These are phyloP conservation scores for Desmodus rotundus DNA, from an alignment of 2,113 vertebrate species.

Conservation along the genomic window DNA sequence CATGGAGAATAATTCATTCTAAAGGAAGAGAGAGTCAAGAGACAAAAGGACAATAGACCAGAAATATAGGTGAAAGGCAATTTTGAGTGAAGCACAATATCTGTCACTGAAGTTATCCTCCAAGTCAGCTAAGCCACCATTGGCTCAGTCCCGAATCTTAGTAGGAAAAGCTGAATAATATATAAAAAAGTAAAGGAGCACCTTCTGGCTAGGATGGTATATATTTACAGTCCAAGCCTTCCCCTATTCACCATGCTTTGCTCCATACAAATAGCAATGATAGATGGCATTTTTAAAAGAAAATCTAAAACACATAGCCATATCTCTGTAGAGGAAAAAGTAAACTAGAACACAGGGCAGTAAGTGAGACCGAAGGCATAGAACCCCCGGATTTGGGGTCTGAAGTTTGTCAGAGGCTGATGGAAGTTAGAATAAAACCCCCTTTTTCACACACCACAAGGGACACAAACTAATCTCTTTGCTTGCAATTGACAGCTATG, in stretches of 20 bases:
- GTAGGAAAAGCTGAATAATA: not conserved
- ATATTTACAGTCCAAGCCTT: not conserved
- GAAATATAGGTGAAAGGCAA: not conserved
- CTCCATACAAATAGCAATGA: not conserved
- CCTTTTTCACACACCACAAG: not conserved
- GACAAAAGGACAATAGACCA: not conserved
- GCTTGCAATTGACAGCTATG: not conserved
- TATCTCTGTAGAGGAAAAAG: not conserved
- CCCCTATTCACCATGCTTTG: not conserved
- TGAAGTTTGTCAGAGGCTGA: not conserved
- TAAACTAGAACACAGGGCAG: not conserved
- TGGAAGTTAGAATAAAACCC: not conserved
- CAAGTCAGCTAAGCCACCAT: not conserved
- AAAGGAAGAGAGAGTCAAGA: not conserved
- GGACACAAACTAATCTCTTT: not conserved
- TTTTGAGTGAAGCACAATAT: not conserved
- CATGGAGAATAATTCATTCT: not conserved
- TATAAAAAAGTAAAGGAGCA: not conserved
- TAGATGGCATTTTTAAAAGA: not conserved
- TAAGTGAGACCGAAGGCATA: not conserved
- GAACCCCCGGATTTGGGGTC: not conserved
- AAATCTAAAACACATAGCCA: not conserved
- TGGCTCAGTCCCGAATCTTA: not conserved
- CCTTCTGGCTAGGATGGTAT: not conserved
- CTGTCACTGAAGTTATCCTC: not conserved